Percentiles rank a stretch among this genome's conserved stretches.
phyloP scores from a whole-genome alignment of 2,888 invertebrate species.

The Deladenus siricidicola region DNA sequence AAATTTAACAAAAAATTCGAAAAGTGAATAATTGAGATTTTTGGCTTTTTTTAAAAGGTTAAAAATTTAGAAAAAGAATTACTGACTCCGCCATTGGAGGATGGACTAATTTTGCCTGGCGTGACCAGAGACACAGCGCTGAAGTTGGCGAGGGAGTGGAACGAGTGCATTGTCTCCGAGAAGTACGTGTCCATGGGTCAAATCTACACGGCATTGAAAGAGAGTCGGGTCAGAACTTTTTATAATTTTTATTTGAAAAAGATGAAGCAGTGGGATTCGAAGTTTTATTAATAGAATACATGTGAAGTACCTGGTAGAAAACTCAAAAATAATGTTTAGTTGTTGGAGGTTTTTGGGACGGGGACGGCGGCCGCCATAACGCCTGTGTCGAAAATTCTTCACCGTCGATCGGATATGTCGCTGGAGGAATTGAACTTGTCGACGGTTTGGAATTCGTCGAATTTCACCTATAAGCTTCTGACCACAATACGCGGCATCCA shows the following conservation, averaged over 20 bases:
- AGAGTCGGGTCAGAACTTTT: slow-evolving; percentile 69
- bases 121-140: slow-evolving; percentile 81
- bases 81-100: slow-evolving; percentile 76
- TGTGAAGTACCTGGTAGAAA: too few relatives aligned
- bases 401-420: too few relatives aligned
- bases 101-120: slow-evolving; percentile 88
- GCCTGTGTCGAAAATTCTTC: too few relatives aligned
- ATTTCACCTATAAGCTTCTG: too few relatives aligned
- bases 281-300: too few relatives aligned
- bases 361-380: too few relatives aligned
- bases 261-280: too few relatives aligned
- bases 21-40: background rate
- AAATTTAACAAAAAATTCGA: background rate
- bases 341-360: too few relatives aligned
- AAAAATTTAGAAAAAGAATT: slow-evolving; percentile 60
- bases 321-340: too few relatives aligned
- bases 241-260: background rate
- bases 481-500: too few relatives aligned
- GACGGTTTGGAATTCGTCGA: too few relatives aligned
- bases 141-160: slow-evolving; percentile 71
- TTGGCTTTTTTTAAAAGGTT: slow-evolving; percentile 1
- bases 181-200: slow-evolving; percentile 75
- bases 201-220: slow-evolving; percentile 66
- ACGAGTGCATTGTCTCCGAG: slow-evolving; percentile 74
- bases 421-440: too few relatives aligned